A percentile compares a stretch with the other conserved stretches of the same genome.
phyloP scores from a whole-genome alignment of 1,140 invertebrate genomes.

The Pteromalus puparum region DNA sequence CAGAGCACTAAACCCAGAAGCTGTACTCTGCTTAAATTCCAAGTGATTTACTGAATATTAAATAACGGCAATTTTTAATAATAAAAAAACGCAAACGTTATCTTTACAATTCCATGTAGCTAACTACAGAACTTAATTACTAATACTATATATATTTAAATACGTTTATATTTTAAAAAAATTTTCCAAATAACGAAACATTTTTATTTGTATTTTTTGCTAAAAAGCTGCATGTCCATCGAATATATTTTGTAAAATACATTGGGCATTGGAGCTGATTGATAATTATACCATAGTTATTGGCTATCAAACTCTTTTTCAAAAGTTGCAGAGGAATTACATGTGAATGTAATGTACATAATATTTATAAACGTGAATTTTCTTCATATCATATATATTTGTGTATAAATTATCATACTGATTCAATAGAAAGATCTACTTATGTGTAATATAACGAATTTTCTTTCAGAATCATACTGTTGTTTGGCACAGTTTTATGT shows the following conservation, averaged over 20 bases:
- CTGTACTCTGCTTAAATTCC: not conserved
- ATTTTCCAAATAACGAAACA: not conserved
- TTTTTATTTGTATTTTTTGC: not conserved
- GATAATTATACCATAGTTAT: not conserved
- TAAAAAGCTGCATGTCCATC: not conserved
- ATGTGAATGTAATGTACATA: constrained; percentile 7
- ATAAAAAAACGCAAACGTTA: not conserved
- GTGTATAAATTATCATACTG: constrained; percentile 48
- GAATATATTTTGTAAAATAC: not conserved
- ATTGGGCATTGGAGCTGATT: not conserved
- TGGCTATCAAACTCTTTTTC: not conserved
- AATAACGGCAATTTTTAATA: not conserved
- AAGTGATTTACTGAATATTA: not conserved
- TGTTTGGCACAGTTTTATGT: too few relatives aligned
- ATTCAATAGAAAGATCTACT: constrained; percentile 37
- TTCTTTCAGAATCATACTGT: constrained; percentile 33
- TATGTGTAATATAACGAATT: constrained; percentile 18
- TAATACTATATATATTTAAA: not conserved
- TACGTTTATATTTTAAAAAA: not conserved
- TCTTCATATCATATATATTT: constrained; percentile 52
- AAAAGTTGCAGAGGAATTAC: not conserved
- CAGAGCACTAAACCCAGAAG: too few relatives aligned
- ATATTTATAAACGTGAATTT: constrained; percentile 5
- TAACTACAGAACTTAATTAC: not conserved
- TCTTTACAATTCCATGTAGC: not conserved